These are phyloP conservation scores for Alloscopus bannaensis DNA, from an alignment of 2,888 invertebrate genomes.

Conservation along the genomic window DNA sequence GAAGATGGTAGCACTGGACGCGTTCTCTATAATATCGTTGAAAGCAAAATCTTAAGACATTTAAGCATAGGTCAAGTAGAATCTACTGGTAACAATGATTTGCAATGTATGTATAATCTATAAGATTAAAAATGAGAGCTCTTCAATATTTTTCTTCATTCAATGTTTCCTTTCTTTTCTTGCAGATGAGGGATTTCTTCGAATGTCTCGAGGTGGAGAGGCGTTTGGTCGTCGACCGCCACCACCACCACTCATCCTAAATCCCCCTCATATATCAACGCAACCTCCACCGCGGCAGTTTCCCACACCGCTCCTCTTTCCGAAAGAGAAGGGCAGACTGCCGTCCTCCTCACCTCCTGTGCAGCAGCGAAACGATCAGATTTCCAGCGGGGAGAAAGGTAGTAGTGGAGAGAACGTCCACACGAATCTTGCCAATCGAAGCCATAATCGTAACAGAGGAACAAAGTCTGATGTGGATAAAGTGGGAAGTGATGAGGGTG, in stretches of 20 bases:
- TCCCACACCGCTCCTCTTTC: slow-evolving; percentile 68
- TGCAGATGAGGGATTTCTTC: slow-evolving; percentile 73
- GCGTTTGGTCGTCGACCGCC: slow-evolving; percentile 73
- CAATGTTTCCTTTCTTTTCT: slow-evolving; percentile 52
- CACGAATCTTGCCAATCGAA: slow-evolving; percentile 69
- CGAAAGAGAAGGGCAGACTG: slow-evolving; percentile 64
- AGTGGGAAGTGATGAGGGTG: slow-evolving; percentile 65
- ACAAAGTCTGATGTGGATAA: slow-evolving; percentile 67
- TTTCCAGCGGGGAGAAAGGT: slow-evolving; percentile 57
- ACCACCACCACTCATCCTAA: slow-evolving; percentile 72
- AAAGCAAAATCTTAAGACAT: no score
- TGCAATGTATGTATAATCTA: background rate
- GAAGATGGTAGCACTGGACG: no score
- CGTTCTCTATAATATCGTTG: no score
- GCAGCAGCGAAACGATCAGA: slow-evolving; percentile 61
- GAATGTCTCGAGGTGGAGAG: slow-evolving; percentile 73
- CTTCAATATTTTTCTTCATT: slow-evolving; percentile 13
- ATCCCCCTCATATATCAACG: slow-evolving; percentile 73
- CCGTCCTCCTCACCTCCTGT: slow-evolving; percentile 60
- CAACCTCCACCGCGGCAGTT: slow-evolving; percentile 71
- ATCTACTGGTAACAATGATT: no score
- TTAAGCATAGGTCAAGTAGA: no score
- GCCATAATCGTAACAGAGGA: slow-evolving; percentile 63
- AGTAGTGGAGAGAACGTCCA: slow-evolving; percentile 65
- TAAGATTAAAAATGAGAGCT: background rate